Percentiles rank a stretch among this genome's conserved stretches.
Evolutionary conservation across 2,113 vertebrate genomes (phyloP).

Genomic region (Pristiophorus japonicus): DNA sequence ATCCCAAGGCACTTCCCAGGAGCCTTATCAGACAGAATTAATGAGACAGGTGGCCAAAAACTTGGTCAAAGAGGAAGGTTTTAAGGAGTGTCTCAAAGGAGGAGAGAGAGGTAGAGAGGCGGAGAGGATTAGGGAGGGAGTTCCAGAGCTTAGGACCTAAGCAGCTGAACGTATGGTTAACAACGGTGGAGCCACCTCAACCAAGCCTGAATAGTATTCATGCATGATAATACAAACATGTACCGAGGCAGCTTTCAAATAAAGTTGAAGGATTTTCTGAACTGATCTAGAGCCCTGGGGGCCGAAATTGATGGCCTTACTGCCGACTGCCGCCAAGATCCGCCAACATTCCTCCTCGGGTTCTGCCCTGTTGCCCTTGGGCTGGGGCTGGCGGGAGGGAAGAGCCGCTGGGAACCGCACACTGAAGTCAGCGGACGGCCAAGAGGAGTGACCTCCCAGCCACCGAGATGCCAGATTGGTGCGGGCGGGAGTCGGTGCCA

Average conservation of each 20-base stretch:
- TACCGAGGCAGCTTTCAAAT: not conserved
- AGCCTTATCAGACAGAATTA: not conserved
- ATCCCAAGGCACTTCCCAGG: not conserved
- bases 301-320: no score
- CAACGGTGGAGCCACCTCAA: not conserved
- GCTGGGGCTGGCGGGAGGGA: no score
- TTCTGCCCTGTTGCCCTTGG: no score
- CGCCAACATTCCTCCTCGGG: no score
- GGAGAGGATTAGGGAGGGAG: not conserved
- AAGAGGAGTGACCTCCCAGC: no score
- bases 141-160: not conserved
- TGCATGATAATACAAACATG: not conserved
- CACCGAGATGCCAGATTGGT: no score
- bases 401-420: no score
- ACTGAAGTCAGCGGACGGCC: no score
- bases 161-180: not conserved
- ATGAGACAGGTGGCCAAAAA: not conserved
- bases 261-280: not conserved
- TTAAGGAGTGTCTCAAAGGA: not conserved
- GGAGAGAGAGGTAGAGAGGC: not conserved
- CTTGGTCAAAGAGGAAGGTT: not conserved
- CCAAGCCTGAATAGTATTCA: not conserved
- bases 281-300: no score
- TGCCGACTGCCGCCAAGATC: no score
- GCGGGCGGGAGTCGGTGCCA: no score